Evolutionary conservation across 2,888 invertebrate species (phyloP), one percentile per base, ranked within the genome.

Genomic region (Rhyacophila evoluta): DNA sequence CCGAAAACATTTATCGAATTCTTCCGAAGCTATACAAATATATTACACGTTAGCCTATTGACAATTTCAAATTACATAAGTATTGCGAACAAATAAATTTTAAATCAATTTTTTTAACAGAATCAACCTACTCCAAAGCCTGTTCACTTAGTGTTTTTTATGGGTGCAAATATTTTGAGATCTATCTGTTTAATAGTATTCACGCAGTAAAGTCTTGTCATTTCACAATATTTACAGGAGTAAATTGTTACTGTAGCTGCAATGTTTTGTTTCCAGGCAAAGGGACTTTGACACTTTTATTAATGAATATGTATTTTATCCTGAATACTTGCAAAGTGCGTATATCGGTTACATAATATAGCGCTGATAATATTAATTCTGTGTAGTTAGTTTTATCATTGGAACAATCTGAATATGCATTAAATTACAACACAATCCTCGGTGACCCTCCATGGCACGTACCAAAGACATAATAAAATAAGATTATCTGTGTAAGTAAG

Each of bases 381-480:
- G 55, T 19, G 1, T 25, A 55, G 19, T 19, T 19, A 2, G 2
- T 55, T 55, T 55, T 55, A 55, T 55, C 19, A 55, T 55, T 19
- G 1, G 12, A 55, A 25, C 55, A 55, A 55, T 55, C 55, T 55
- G 19, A 55, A 5, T 6, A 19, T 55, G 55, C 55, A 55, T 55
- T 25, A 33, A 4, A 55, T 55, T 55, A 8, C 55, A 25, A 25
- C 55, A 55, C 8, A 25, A 55, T 19, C 55, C 55, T 73, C 70
- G 28, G 76, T 77, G 79, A 79, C 79, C 74, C 69, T 72, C 71
- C 72, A 77, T 79, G 79, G 77, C 41, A 71, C 68, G 71, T 77
- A 79, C 79, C 81, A 79, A 81, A 81, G 79, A 81, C 72, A 79
- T 73, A n/a, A 39, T 75, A 72, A 69, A 68, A 28, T 69, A 69